phyloP scores from a whole-genome alignment of 2,113 vertebrate genomes.

The Ciconia stormi region DNA sequence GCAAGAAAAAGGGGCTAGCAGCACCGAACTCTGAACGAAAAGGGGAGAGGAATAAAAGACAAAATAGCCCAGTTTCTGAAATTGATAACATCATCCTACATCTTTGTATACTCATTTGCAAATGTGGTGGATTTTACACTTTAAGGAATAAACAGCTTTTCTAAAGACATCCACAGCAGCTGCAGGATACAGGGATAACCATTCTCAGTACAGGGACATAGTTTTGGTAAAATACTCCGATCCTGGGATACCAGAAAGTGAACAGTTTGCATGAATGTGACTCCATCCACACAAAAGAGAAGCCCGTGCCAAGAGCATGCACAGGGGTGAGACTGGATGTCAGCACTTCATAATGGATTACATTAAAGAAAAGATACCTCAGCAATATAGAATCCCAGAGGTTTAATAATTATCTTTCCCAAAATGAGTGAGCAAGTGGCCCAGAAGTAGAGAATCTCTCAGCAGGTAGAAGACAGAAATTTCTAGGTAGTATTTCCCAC shows the following conservation, averaged over 20 bases:
- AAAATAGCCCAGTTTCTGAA: not conserved
- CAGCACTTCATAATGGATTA: not conserved
- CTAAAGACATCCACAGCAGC: not conserved
- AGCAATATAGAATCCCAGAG: not conserved
- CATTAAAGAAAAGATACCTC: not conserved
- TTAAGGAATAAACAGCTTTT: not conserved
- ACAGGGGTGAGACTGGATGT: not conserved
- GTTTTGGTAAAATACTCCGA: not conserved
- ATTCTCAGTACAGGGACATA: not conserved
- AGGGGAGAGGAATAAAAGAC: not conserved
- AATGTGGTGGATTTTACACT: not conserved
- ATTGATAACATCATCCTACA: not conserved
- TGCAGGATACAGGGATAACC: not conserved
- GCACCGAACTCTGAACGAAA: not conserved
- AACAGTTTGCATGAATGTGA: not conserved
- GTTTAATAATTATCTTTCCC: not conserved
- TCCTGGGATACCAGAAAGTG: not conserved
- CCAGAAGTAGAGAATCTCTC: not conserved
- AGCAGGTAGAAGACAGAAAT: not conserved
- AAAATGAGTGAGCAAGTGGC: not conserved
- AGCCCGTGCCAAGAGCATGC: not conserved
- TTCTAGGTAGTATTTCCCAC: not conserved
- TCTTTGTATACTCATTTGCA: not conserved
- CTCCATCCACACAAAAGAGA: not conserved
- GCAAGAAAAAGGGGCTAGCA: not conserved